Conservation (phyloP, 2,888 invertebrate species). For the Parnassius smintheus region DNA sequence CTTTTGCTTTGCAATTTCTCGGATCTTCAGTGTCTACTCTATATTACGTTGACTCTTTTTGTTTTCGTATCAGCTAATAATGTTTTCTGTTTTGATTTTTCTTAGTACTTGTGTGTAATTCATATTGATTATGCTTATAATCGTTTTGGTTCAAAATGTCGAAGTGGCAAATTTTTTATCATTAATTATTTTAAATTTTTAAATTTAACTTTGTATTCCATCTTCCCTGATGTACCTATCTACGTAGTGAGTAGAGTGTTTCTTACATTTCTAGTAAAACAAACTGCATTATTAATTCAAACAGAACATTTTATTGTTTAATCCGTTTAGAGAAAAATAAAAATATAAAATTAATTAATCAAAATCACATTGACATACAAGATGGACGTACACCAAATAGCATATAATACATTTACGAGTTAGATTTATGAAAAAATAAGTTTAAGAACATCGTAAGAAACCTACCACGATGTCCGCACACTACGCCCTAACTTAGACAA, state of each 20-base stretch:
- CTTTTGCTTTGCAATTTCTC: constrained; percentile 11
- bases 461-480: constrained; percentile 55
- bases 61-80: too few species aligned
- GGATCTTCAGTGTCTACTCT: background rate
- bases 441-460: constrained; percentile 56
- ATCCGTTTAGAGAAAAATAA: constrained; percentile 78
- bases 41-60: too few species aligned
- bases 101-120: too few species aligned
- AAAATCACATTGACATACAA: constrained; percentile 79
- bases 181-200: too few species aligned
- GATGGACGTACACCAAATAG: constrained; percentile 80
- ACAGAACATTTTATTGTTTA: constrained; percentile 81
- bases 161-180: too few species aligned
- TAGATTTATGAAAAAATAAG: constrained; percentile 66
- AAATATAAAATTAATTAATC: constrained; percentile 72
- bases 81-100: too few species aligned
- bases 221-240: background rate
- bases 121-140: too few species aligned
- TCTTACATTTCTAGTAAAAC: constrained; percentile 34
- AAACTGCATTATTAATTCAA: constrained; percentile 73
- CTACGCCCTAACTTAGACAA: constrained; percentile 70
- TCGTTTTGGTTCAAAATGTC: too few species aligned
- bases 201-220: too few species aligned
- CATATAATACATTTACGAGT: constrained; percentile 71
- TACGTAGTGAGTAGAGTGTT: background rate